A percentile compares a stretch with the other conserved stretches of the same genome.
Conservation (phyloP, 1,140 invertebrate species). For the Neodiprion pinetum region DNA sequence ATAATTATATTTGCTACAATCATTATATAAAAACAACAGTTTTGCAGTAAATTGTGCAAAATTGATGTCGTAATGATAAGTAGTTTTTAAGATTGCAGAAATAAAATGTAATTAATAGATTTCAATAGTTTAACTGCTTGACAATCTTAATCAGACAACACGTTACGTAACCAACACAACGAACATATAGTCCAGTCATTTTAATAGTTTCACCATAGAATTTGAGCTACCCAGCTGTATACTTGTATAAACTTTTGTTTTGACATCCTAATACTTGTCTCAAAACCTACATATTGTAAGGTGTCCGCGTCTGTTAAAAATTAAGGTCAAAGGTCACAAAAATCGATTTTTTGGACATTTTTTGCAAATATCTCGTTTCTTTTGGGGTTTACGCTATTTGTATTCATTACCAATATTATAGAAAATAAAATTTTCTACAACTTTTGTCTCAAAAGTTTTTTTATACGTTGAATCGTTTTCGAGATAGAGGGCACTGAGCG, state of each 20-base stretch:
- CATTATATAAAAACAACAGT: no score
- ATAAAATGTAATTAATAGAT: no score
- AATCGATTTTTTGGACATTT: conserved; percentile 3
- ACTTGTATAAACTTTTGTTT: conserved; percentile 11
- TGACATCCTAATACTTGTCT: conserved; percentile 17
- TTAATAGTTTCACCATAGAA: neutral
- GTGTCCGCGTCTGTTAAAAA: conserved; percentile 14
- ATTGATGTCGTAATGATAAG: no score
- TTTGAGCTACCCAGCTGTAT: conserved; percentile 8
- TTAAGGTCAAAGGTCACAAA: conserved; percentile 18
- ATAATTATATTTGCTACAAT: no score
- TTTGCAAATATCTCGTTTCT: conserved; percentile 10
- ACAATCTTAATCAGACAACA: no score
- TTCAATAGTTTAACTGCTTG: no score
- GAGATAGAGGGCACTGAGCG: conserved; percentile 16
- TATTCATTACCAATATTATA: conserved; percentile 14
- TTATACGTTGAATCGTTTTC: conserved; percentile 20
- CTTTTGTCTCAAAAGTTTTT: conserved; percentile 10
- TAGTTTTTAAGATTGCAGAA: no score
- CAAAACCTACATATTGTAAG: conserved; percentile 17
- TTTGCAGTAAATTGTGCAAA: no score
- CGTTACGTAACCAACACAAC: neutral
- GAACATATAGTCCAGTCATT: conserved; percentile 13
- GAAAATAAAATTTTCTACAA: conserved; percentile 14
- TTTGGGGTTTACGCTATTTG: neutral